A percentile compares a stretch with the other conserved stretches of the same genome.
phyloP scores from a whole-genome alignment of 2,888 invertebrate species.

The Dusona sp. region DNA sequence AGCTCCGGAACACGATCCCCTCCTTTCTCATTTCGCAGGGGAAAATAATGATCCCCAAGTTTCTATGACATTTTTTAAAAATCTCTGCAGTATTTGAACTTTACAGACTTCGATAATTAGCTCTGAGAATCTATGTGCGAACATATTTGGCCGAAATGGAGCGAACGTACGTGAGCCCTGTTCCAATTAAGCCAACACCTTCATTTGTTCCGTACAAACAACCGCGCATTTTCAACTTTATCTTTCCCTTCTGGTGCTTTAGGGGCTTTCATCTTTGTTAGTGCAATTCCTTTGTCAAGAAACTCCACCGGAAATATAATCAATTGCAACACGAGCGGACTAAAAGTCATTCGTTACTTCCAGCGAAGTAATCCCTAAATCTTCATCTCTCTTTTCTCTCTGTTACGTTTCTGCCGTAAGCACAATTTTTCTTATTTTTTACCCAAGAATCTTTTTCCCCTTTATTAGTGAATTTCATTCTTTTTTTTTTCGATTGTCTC shows the following conservation, averaged over 20 bases:
- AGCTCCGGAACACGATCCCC: neutral
- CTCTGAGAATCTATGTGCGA: neutral
- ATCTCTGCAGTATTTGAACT: neutral
- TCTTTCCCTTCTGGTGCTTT: neutral
- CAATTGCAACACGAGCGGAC: slow-evolving; percentile 45
- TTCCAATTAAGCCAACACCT: neutral
- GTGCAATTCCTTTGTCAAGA: slow-evolving; percentile 17
- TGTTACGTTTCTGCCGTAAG: neutral
- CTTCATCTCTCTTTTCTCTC: slow-evolving; percentile 12
- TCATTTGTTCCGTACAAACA: neutral
- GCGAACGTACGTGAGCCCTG: neutral
- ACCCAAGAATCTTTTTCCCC: neutral
- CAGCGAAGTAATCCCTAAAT: slow-evolving; percentile 17
- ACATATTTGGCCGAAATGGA: neutral
- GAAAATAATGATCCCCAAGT: neutral
- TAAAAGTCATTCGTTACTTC: slow-evolving; percentile 40
- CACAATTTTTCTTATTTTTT: slow-evolving; percentile 41
- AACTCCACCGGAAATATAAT: slow-evolving; percentile 52
- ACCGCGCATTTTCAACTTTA: neutral
- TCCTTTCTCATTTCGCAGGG: neutral
- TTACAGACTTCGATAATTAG: neutral
- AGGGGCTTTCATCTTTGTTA: slow-evolving; percentile 38
- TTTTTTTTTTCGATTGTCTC: slow-evolving; percentile 3
- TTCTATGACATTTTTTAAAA: neutral
- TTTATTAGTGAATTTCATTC: slow-evolving; percentile 34